These are phyloP conservation scores for Amiota mariae DNA, from an alignment of 2,888 invertebrate genomes.

Conservation along the genomic window DNA sequence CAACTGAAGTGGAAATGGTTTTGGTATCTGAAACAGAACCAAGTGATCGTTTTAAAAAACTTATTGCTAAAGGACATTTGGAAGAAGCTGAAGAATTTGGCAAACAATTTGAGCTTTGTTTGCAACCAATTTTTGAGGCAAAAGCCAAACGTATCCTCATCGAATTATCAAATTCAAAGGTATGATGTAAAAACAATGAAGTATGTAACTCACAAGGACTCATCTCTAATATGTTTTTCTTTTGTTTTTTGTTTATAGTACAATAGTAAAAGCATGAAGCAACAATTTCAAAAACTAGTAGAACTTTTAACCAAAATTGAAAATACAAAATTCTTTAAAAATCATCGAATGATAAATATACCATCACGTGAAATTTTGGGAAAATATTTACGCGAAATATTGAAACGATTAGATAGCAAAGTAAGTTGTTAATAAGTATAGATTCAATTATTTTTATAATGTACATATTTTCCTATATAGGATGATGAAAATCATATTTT, in stretches of 20 bases:
- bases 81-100: conserved; percentile 73
- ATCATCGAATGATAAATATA: conserved; percentile 65
- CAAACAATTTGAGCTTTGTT: conserved; percentile 68
- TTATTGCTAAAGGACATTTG: conserved; percentile 71
- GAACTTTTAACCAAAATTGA: conserved; percentile 62
- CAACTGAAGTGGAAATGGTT: conserved; percentile 70
- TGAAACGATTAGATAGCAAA: conserved; percentile 66
- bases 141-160: conserved; percentile 66
- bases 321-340: conserved; percentile 67
- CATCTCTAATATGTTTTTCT: not conserved
- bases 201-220: not conserved
- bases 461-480: conserved; percentile 41
- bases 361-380: conserved; percentile 64
- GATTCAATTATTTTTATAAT: no score
- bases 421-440: conserved; percentile 50
- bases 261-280: conserved; percentile 48
- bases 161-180: conserved; percentile 57
- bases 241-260: conserved; percentile 39
- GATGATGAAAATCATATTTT: conserved; percentile 62
- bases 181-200: conserved; percentile 47
- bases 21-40: conserved; percentile 72
- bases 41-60: conserved; percentile 70
- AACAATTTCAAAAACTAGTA: conserved; percentile 60
- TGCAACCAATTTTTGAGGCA: conserved; percentile 72
- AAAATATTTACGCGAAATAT: conserved; percentile 64